These are phyloP conservation scores for Alligator mississippiensis DNA, from an alignment of 2,113 vertebrate species.

Conservation along the genomic window DNA sequence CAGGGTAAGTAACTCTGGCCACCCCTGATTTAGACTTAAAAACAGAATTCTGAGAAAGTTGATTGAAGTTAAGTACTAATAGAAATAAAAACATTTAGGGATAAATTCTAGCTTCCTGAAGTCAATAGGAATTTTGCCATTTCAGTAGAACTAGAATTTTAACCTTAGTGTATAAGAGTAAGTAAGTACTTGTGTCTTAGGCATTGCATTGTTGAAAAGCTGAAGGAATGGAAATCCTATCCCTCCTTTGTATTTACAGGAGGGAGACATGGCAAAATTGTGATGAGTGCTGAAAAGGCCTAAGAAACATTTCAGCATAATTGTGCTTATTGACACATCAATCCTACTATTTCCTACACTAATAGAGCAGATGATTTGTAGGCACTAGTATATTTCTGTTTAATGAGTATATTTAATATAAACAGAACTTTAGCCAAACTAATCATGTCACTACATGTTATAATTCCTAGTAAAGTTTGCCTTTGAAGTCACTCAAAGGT, in stretches of 20 bases:
- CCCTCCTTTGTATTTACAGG: constrained; percentile 66
- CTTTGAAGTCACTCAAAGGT: constrained; percentile 42
- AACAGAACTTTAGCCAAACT: constrained; percentile 63
- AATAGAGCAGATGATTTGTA: constrained; percentile 79
- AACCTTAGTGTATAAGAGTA: not conserved
- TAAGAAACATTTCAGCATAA: constrained; percentile 69
- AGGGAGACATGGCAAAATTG: constrained; percentile 48
- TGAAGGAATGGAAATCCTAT: constrained; percentile 27
- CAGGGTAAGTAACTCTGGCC: too few relatives aligned
- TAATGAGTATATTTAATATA: constrained; percentile 73
- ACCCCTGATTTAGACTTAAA: not conserved
- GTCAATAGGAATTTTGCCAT: not conserved
- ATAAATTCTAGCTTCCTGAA: not conserved
- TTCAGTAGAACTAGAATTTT: not conserved
- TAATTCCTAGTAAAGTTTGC: constrained; percentile 35
- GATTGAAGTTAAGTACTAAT: not conserved
- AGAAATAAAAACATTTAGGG: not conserved
- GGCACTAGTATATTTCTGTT: constrained; percentile 84
- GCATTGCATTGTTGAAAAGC: constrained; percentile 52
- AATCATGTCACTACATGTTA: constrained; percentile 51
- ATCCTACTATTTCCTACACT: constrained; percentile 77
- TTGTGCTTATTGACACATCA: constrained; percentile 86
- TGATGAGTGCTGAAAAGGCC: constrained; percentile 56
- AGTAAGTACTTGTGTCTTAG: not conserved
- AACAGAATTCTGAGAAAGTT: not conserved